phyloP scores from a whole-genome alignment of 2,113 vertebrate genomes.

The Capreolus pygargus region DNA sequence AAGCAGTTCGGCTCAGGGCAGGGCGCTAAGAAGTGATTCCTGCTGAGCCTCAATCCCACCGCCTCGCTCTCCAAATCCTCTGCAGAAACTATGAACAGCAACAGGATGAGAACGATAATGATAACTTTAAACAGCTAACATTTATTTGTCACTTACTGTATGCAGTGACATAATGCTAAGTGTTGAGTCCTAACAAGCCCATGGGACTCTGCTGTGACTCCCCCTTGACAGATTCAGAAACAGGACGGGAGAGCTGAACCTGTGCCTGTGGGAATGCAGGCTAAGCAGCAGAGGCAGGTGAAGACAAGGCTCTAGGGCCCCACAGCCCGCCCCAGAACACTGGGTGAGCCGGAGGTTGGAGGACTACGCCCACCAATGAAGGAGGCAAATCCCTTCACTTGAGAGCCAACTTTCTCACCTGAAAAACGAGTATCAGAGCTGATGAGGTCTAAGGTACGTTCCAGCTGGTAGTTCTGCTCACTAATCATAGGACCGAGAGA shows the following conservation, averaged over 20 bases:
- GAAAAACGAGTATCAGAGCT: background rate
- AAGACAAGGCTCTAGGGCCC: background rate
- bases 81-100: background rate
- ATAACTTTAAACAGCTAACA: background rate
- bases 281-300: background rate
- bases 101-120: background rate
- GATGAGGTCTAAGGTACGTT: background rate
- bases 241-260: background rate
- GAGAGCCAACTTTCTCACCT: background rate
- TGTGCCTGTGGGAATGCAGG: background rate
- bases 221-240: background rate
- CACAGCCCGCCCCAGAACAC: background rate
- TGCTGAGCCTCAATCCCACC: background rate
- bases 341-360: background rate
- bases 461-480: background rate
- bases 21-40: background rate
- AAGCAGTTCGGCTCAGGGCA: background rate
- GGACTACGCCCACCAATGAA: background rate
- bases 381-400: background rate
- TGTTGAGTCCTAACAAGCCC: background rate
- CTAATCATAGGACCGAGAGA: background rate
- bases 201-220: background rate
- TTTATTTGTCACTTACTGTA: background rate
- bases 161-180: background rate
- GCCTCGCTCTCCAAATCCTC: background rate